A percentile compares a stretch with the other conserved stretches of the same genome.
Evolutionary conservation across 2,797 vertebrate species (phyloP).

Genomic region (Leuciscus waleckii): DNA sequence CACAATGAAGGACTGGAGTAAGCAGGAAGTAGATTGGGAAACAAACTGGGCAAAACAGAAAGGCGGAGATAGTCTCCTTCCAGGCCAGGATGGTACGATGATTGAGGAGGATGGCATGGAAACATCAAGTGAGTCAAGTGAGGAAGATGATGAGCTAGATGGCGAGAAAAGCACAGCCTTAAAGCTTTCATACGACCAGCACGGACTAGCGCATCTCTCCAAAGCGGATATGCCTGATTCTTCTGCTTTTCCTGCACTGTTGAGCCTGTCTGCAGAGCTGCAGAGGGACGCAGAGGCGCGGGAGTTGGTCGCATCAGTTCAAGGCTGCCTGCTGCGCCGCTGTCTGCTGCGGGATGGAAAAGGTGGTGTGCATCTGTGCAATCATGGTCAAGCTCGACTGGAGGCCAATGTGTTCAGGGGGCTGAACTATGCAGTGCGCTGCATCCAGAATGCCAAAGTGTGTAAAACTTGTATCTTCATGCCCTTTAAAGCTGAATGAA

Average conservation of each 20-base stretch:
- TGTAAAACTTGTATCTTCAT: slow-evolving; percentile 54
- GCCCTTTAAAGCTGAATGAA: not conserved
- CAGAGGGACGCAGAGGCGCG: slow-evolving; percentile 86
- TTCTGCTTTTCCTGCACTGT: slow-evolving; percentile 72
- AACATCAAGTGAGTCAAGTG: slow-evolving; percentile 75
- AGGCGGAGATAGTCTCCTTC: slow-evolving; percentile 59
- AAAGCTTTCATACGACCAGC: slow-evolving; percentile 78
- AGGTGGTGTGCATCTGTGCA: slow-evolving; percentile 86
- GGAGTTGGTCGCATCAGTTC: slow-evolving; percentile 77
- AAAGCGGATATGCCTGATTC: slow-evolving; percentile 76
- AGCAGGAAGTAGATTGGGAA: slow-evolving; percentile 74
- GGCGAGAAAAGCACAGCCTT: slow-evolving; percentile 62
- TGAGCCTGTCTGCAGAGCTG: slow-evolving; percentile 85
- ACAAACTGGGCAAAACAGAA: slow-evolving; percentile 62
- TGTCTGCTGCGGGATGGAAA: slow-evolving; percentile 90
- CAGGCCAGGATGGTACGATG: slow-evolving; percentile 74
- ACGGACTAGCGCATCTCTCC: slow-evolving; percentile 81
- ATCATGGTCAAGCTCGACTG: slow-evolving; percentile 84
- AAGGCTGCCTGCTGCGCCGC: slow-evolving; percentile 84
- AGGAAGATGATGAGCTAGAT: slow-evolving; percentile 76
- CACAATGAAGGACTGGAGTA: slow-evolving; percentile 73
- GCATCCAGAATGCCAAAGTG: slow-evolving; percentile 89
- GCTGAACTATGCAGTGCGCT: slow-evolving; percentile 85
- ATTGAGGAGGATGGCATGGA: slow-evolving; percentile 66
- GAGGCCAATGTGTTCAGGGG: slow-evolving; percentile 86